Base-by-base conservation (phyloP, 2,888 invertebrate species). In the Leuctra nigra region DNA sequence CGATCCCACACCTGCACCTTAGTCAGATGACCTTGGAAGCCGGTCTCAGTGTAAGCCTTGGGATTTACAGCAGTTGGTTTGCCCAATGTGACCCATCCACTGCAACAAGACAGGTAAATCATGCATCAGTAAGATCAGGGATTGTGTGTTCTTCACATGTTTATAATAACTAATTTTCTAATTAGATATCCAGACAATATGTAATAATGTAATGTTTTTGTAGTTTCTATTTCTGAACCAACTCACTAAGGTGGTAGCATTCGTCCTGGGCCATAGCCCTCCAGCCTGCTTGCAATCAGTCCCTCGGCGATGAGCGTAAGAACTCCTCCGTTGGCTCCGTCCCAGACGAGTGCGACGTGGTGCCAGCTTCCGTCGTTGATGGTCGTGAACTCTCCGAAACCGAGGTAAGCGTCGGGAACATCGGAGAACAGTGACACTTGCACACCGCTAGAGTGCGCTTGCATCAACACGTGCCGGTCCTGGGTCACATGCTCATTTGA, bases 351-450 rank as follows among this genome's bases (percentile, higher is more conserved):
- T 36, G 93, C 92, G 25, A 95, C 84, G 67, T 95, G 94, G 75
- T 96, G 95, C 96, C 96, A 96, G 68, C 92, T 92, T 2, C 94
- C 95, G 68, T 96, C 95, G 68, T 95, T 96, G 18, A 96, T 86
- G 0, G 92, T 92, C 1, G 94, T 91, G 66, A 90, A 93, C 72
- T 92, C 91, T 54, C 90, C 83, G 73, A 93, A 94, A 64, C 91
- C 89, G 39, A 94, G 74, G 73, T 93, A 94, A 1, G 91, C 88
- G 67, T 93, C 92, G 72, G 90, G 89, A 9, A 90, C 73, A 68
- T 93, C 91, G 25, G 87, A 82, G 79, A 95, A 93, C 18, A 96
- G 72, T 0, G 92, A 91, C 14, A 96, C 84, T 72, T 91, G 89
- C 2, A 95, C 88, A n/a, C 94, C 94, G 64, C 88, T 91, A 13